These are phyloP conservation scores for Planococcus citri DNA, from an alignment of 1,140 invertebrate species.

Conservation along the genomic window DNA sequence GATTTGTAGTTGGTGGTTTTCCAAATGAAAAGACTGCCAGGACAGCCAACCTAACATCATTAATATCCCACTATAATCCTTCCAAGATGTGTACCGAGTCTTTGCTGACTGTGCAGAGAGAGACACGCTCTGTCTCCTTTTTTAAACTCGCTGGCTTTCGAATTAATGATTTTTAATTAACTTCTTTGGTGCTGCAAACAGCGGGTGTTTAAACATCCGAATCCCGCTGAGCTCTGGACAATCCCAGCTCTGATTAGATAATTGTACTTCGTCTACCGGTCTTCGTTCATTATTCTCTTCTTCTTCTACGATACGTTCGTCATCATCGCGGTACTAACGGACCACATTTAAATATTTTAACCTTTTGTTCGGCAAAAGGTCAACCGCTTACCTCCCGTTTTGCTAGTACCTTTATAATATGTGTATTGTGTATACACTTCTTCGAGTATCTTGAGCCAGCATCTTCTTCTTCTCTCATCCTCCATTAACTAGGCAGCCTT, in stretches of 20 bases:
- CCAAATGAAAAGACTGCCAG: conserved; percentile 18
- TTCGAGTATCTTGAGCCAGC: no score
- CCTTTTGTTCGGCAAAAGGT: conserved; percentile 13
- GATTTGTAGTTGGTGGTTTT: conserved; percentile 19
- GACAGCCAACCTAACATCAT: conserved; percentile 19
- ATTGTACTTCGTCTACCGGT: conserved; percentile 19
- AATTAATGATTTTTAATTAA: conserved; percentile 21
- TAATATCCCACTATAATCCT: conserved; percentile 18
- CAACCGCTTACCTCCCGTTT: conserved; percentile 15
- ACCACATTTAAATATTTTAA: conserved; percentile 16
- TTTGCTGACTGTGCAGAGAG: background rate
- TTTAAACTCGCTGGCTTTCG: background rate
- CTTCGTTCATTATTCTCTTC: conserved; percentile 9
- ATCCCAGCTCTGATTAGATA: conserved; percentile 20
- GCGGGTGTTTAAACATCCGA: conserved; percentile 19
- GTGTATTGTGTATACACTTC: no score
- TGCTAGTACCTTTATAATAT: background rate
- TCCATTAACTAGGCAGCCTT: background rate
- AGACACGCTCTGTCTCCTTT: background rate
- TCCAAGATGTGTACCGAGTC: background rate
- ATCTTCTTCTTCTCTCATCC: no score
- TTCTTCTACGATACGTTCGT: background rate
- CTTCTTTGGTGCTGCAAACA: conserved; percentile 18
- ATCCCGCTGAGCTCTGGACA: conserved; percentile 13
- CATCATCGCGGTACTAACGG: background rate